Evolutionary conservation across 2,113 vertebrate species (phyloP).

Genomic region (Indicator indicator): DNA sequence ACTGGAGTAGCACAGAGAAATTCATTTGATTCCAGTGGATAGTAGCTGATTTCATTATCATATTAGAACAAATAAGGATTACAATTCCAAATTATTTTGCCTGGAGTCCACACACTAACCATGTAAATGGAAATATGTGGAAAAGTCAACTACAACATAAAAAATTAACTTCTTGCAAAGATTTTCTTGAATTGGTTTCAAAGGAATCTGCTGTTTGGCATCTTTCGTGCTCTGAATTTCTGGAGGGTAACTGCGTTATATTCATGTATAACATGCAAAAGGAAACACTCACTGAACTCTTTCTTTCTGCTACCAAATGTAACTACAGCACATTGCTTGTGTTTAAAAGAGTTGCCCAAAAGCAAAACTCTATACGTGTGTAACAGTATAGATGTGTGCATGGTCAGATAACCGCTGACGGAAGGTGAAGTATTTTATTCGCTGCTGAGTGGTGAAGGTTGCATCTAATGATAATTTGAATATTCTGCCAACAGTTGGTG

Average conservation of each 20-base stretch:
- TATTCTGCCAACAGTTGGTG: not conserved
- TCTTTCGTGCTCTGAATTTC: conserved; percentile 38
- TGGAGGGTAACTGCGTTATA: conserved; percentile 30
- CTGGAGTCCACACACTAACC: conserved; percentile 11
- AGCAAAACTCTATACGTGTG: not conserved
- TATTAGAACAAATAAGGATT: conserved; percentile 47
- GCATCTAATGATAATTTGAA: not conserved
- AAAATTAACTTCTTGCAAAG: conserved; percentile 43
- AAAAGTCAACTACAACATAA: conserved; percentile 38
- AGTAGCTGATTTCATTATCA: conserved; percentile 55
- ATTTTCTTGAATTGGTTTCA: conserved; percentile 54
- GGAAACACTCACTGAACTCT: not conserved
- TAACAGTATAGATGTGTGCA: not conserved
- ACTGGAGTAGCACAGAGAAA: conserved; percentile 8
- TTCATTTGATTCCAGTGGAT: conserved; percentile 32
- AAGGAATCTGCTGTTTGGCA: conserved; percentile 35
- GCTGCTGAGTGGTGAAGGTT: not conserved
- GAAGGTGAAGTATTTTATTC: not conserved
- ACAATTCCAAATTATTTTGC: conserved; percentile 51
- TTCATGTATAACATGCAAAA: not conserved
- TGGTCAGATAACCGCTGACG: not conserved
- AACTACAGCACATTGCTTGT: not conserved
- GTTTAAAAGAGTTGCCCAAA: not conserved
- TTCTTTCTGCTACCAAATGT: not conserved
- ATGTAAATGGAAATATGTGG: not conserved